Conservation (phyloP, 2,888 invertebrate genomes). For the Emmelina monodactyla region DNA sequence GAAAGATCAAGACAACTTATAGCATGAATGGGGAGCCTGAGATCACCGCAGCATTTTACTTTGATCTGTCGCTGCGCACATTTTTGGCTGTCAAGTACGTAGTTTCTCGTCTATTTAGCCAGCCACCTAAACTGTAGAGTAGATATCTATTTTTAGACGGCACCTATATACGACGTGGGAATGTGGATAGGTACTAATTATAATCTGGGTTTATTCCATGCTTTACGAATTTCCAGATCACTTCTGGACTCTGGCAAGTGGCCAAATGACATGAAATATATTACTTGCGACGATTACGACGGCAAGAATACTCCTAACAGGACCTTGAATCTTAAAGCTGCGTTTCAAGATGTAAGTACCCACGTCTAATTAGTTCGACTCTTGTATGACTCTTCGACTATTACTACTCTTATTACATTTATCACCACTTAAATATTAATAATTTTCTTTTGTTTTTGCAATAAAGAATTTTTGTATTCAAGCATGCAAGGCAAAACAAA, state of each 20-base stretch:
- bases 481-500: too few relatives aligned
- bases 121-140: background rate
- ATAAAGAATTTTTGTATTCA: too few relatives aligned
- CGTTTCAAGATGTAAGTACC: conserved; percentile 71
- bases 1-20: conserved; percentile 74
- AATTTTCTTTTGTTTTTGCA: too few relatives aligned
- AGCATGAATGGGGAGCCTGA: conserved; percentile 76
- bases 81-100: conserved; percentile 77
- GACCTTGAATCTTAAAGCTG: conserved; percentile 73
- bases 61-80: conserved; percentile 80
- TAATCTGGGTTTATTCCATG: conserved; percentile 32
- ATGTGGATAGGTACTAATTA: conserved; percentile 4
- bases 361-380: too few relatives aligned
- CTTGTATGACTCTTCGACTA: too few relatives aligned
- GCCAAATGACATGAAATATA: conserved; percentile 76
- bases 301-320: conserved; percentile 79
- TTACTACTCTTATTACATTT: too few relatives aligned
- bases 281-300: conserved; percentile 81
- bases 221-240: conserved; percentile 66
- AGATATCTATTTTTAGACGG: conserved; percentile 27
- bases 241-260: conserved; percentile 76
- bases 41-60: conserved; percentile 86
- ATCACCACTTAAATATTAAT: too few relatives aligned
- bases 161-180: conserved; percentile 32
- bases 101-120: conserved; percentile 23